These are phyloP conservation scores for Megathymus violae DNA, from an alignment of 1,140 invertebrate genomes.

Conservation along the genomic window DNA sequence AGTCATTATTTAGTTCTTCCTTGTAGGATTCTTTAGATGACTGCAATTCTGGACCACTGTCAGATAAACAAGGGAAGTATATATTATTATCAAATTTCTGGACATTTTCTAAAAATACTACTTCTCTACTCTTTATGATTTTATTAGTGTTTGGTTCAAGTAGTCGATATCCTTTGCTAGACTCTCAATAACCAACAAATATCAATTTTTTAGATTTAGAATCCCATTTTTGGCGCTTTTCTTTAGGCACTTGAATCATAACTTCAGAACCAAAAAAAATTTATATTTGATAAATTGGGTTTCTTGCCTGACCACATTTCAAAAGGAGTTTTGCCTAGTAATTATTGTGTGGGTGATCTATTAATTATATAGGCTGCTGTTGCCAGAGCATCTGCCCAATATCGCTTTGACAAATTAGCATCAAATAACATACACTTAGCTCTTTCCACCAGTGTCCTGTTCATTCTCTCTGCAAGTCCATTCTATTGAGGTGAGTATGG, in stretches of 20 bases:
- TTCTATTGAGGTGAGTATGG: conserved; percentile 44
- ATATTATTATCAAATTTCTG: conserved; percentile 39
- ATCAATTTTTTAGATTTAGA: conserved; percentile 38
- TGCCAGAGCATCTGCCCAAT: conserved; percentile 36
- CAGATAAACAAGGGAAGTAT: conserved; percentile 30
- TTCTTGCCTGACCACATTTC: conserved; percentile 42
- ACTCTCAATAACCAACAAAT: conserved; percentile 47
- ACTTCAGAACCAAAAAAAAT: conserved; percentile 41
- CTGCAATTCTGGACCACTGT: neutral
- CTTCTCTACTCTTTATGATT: conserved; percentile 49
- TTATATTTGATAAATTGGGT: conserved; percentile 42
- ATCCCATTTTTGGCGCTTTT: conserved; percentile 49
- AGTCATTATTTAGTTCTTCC: too few species aligned
- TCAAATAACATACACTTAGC: conserved; percentile 42
- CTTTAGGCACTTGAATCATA: conserved; percentile 47
- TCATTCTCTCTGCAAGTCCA: conserved; percentile 43
- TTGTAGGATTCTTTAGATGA: conserved; percentile 1
- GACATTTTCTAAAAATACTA: conserved; percentile 42
- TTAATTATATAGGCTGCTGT: conserved; percentile 43
- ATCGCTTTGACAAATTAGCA: conserved; percentile 33
- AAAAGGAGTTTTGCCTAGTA: conserved; percentile 37
- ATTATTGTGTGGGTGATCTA: conserved; percentile 32
- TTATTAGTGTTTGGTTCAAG: conserved; percentile 34
- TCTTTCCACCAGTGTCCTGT: conserved; percentile 40
- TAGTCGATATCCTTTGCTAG: conserved; percentile 41